phyloP scores from a whole-genome alignment of 2,113 vertebrate genomes.

The Pomatorhinus ruficollis region DNA sequence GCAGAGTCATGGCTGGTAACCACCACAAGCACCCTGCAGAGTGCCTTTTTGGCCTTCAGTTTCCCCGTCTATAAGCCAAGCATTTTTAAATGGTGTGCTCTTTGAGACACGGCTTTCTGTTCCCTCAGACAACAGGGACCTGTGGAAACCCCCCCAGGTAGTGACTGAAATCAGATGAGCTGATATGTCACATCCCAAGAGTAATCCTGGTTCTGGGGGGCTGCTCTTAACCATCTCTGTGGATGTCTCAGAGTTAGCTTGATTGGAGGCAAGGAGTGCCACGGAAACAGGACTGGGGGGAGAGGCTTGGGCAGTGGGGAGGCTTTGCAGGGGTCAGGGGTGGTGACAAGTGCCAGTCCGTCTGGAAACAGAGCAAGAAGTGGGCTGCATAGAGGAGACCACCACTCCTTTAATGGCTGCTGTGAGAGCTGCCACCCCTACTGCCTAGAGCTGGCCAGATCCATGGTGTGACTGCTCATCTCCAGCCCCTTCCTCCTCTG shows the following conservation, averaged over 20 bases:
- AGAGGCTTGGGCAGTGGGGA: background rate
- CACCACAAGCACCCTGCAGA: background rate
- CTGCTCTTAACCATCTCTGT: background rate
- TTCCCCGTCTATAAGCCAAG: background rate
- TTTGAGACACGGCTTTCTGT: background rate
- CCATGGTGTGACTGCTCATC: background rate
- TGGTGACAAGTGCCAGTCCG: accelerated
- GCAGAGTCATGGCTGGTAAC: background rate
- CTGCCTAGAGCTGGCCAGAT: background rate
- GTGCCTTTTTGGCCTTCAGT: background rate
- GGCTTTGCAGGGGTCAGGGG: background rate
- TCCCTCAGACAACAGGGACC: background rate
- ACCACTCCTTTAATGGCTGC: background rate
- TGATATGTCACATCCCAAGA: background rate
- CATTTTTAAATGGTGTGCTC: background rate
- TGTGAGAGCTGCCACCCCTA: background rate
- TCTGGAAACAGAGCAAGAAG: background rate
- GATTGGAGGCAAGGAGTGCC: background rate
- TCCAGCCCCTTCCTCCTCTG: background rate
- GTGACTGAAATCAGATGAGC: background rate
- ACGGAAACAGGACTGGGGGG: background rate
- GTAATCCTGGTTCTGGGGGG: accelerated
- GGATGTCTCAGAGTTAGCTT: background rate
- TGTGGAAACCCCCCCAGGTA: background rate
- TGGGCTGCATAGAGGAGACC: background rate